Evolutionary conservation across 1,140 invertebrate species (phyloP).

Genomic region (Helicoverpa armigera): DNA sequence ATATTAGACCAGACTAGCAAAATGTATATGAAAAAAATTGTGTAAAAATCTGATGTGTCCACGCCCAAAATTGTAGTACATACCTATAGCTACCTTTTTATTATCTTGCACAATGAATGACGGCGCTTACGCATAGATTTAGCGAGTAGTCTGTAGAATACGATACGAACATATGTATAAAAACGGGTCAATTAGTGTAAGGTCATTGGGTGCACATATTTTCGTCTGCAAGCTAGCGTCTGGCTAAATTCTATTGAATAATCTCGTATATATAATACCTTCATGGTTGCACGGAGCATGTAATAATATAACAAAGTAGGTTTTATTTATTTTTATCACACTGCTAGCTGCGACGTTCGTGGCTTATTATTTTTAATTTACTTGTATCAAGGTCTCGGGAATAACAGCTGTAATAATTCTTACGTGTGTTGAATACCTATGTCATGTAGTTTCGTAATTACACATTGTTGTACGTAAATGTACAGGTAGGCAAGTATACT

Average conservation of each 20-base stretch:
- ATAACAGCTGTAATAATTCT: too few relatives aligned
- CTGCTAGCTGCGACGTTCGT: too few relatives aligned
- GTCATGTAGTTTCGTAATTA: too few relatives aligned
- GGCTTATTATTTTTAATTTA: too few relatives aligned
- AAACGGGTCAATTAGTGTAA: neutral
- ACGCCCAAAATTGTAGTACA: conserved; percentile 23
- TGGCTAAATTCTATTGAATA: neutral
- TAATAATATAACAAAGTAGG: too few relatives aligned
- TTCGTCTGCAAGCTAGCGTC: neutral
- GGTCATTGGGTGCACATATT: neutral
- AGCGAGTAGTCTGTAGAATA: neutral
- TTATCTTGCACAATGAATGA: neutral
- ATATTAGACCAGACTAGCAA: too few relatives aligned
- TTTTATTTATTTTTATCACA: too few relatives aligned
- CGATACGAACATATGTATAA: neutral
- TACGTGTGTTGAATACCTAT: too few relatives aligned
- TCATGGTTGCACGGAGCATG: too few relatives aligned
- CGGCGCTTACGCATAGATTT: conserved; percentile 38
- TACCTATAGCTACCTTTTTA: neutral
- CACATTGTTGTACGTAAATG: too few relatives aligned
- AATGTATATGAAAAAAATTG: neutral
- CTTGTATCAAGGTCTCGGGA: too few relatives aligned
- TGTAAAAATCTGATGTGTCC: neutral
- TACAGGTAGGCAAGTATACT: too few relatives aligned
- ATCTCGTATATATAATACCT: neutral